Evolutionary conservation across 2,888 invertebrate genomes (phyloP).

Genomic region (Adineta ricciae): DNA sequence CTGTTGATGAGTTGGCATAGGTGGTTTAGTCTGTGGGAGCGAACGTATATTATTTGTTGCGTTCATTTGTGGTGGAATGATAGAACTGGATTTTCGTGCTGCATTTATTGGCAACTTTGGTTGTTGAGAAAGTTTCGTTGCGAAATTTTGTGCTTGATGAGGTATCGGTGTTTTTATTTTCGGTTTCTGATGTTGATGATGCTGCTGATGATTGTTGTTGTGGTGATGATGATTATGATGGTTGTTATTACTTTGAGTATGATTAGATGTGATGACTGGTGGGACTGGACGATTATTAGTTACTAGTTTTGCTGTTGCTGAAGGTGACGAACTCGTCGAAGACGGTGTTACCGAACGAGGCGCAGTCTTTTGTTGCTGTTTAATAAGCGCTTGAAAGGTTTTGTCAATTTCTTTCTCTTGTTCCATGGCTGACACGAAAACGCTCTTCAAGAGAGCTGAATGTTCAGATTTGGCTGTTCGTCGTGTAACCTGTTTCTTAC

Average conservation of each 20-base stretch:
- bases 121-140: slow-evolving; percentile 17
- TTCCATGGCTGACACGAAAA: slow-evolving; percentile 91
- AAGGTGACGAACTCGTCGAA: not conserved
- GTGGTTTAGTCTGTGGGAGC: not conserved
- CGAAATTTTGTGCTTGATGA: not conserved
- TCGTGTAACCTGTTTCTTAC: slow-evolving; percentile 93
- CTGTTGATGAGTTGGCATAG: not conserved
- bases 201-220: not conserved
- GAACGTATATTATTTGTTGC: not conserved
- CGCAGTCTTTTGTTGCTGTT: not conserved
- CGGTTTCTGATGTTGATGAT: not conserved
- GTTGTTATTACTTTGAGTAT: not conserved
- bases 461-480: slow-evolving; percentile 93
- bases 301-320: not conserved
- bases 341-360: not conserved
- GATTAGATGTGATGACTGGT: not conserved
- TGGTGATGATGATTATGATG: not conserved
- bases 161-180: not conserved
- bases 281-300: not conserved
- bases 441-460: slow-evolving; percentile 90
- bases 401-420: slow-evolving; percentile 91
- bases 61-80: not conserved
- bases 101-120: not conserved
- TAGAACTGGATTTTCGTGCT: not conserved
- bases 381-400: slow-evolving; percentile 35